phyloP scores from a whole-genome alignment of 2,888 invertebrate genomes.

The Nipponacmea schrenckii region DNA sequence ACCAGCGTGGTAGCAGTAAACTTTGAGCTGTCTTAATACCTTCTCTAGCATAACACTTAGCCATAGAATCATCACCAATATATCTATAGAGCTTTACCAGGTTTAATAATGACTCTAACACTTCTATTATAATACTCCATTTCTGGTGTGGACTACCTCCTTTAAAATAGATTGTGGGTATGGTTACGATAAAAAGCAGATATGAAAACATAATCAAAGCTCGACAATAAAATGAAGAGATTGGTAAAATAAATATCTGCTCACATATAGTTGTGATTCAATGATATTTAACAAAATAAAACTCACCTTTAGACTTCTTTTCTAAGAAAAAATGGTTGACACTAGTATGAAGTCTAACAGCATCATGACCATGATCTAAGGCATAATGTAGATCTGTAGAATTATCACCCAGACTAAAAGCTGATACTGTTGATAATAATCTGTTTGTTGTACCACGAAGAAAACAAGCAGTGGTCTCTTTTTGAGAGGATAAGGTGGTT shows the following conservation, averaged over 20 bases:
- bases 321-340: slow-evolving; percentile 39
- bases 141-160: slow-evolving; percentile 33
- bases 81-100: slow-evolving; percentile 42
- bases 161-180: slow-evolving; percentile 14
- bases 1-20: slow-evolving; percentile 48
- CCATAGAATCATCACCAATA: slow-evolving; percentile 41
- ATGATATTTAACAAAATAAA: too few species aligned
- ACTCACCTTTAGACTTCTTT: slow-evolving; percentile 19
- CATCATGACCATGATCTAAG: slow-evolving; percentile 43
- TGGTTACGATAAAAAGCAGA: slow-evolving; percentile 10
- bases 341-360: slow-evolving; percentile 41
- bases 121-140: slow-evolving; percentile 39
- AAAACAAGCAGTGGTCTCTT: slow-evolving; percentile 20
- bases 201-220: not conserved
- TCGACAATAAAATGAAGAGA: too few species aligned
- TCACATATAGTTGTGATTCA: too few species aligned
- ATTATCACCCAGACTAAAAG: slow-evolving; percentile 25
- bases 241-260: too few species aligned
- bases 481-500: not conserved
- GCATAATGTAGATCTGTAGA: slow-evolving; percentile 21
- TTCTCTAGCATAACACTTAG: slow-evolving; percentile 43
- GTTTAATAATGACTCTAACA: slow-evolving; percentile 41
- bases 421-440: slow-evolving; percentile 41
- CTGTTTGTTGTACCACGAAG: slow-evolving; percentile 42
- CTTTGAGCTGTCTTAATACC: slow-evolving; percentile 41